A percentile compares a stretch with the other conserved stretches of the same genome.
Conservation (phyloP, 2,113 vertebrate species). For the Hemiscyllium ocellatum region DNA sequence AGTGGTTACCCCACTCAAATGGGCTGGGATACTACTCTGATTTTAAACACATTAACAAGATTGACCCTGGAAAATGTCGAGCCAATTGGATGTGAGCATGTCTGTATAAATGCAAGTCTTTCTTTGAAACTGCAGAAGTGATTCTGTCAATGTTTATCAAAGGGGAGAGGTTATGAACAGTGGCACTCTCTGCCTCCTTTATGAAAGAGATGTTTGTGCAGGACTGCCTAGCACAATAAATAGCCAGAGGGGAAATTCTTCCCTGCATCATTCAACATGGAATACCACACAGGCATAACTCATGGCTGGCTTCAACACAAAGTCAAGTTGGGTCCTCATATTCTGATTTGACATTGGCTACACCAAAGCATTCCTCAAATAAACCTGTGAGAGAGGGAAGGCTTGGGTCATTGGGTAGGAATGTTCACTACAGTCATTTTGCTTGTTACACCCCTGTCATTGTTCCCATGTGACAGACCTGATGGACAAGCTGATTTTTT, state of each 20-base stretch:
- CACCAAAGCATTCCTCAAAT: background rate
- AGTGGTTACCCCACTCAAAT: background rate
- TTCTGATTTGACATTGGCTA: background rate
- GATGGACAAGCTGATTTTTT: background rate
- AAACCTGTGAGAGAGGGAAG: background rate
- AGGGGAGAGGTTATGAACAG: background rate
- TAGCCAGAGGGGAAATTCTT: background rate
- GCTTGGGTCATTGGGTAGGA: background rate
- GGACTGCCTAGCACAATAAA: background rate
- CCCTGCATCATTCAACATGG: background rate
- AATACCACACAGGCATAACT: background rate
- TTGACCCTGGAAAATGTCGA: background rate
- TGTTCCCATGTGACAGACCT: background rate
- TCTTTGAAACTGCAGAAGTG: background rate
- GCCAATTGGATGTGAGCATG: background rate
- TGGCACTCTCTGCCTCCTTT: background rate
- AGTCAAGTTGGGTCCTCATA: background rate
- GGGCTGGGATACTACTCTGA: background rate
- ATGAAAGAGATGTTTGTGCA: constrained; percentile 1
- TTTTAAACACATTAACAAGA: background rate
- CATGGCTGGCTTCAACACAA: background rate
- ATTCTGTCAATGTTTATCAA: background rate
- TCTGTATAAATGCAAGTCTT: background rate
- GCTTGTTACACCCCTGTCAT: background rate
- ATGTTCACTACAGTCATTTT: background rate